A percentile compares a stretch with the other conserved stretches of the same genome.
Conservation (phyloP, 2,888 invertebrate genomes). For the Aphodius sticticus region DNA sequence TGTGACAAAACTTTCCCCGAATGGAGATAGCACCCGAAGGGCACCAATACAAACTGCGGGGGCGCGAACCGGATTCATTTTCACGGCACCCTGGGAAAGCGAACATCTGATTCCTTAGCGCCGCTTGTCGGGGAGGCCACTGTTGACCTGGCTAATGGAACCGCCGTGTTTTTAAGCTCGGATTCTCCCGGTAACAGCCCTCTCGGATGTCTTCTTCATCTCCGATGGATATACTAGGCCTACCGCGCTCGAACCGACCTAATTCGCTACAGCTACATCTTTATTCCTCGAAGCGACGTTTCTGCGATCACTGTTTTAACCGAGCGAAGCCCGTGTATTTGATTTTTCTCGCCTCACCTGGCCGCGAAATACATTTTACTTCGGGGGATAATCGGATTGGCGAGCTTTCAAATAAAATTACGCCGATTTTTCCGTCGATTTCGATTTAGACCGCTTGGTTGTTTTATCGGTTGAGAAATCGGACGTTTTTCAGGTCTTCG, state of each 20-base stretch:
- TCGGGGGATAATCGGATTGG: neutral
- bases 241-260: neutral
- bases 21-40: slow-evolving; percentile 52
- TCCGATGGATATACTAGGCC: neutral
- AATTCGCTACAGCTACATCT: slow-evolving; percentile 4
- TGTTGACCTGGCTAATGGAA: slow-evolving; percentile 57
- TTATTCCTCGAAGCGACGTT: neutral
- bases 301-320: neutral
- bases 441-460: neutral
- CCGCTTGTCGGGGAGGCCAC: slow-evolving; percentile 47
- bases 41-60: slow-evolving; percentile 50
- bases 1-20: slow-evolving; percentile 47
- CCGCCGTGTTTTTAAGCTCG: slow-evolving; percentile 51
- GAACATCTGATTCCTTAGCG: neutral
- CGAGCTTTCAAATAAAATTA: neutral
- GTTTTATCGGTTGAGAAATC: neutral
- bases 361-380: neutral
- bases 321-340: neutral
- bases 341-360: neutral
- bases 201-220: slow-evolving; percentile 7
- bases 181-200: slow-evolving; percentile 28
- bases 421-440: neutral
- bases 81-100: slow-evolving; percentile 13
- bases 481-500: neutral
- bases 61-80: slow-evolving; percentile 40